A percentile compares a stretch with the other conserved stretches of the same genome.
These are phyloP conservation scores for Malacoraja senta DNA, from an alignment of 2,797 vertebrate genomes.

Conservation along the genomic window DNA sequence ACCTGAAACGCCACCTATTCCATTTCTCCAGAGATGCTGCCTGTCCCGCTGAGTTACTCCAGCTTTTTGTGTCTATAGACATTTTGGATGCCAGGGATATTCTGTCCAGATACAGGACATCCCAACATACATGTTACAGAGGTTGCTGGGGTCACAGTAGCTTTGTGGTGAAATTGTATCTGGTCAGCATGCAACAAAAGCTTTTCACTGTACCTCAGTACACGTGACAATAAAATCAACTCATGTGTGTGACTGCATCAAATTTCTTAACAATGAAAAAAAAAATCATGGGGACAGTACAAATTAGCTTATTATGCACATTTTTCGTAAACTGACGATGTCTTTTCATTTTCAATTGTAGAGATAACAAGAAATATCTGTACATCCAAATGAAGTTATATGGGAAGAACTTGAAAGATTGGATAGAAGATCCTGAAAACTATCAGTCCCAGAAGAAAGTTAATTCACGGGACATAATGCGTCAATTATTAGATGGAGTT, in stretches of 20 bases:
- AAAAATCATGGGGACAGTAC: background rate
- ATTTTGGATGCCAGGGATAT: too few relatives aligned
- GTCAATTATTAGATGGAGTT: constrained; percentile 1
- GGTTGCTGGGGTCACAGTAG: too few relatives aligned
- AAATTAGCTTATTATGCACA: background rate
- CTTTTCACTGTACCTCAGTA: too few relatives aligned
- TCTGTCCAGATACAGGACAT: too few relatives aligned
- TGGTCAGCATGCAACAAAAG: too few relatives aligned
- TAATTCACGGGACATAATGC: background rate
- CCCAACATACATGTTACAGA: too few relatives aligned
- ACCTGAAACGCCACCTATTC: too few relatives aligned
- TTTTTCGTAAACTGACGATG: background rate
- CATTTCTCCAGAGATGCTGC: too few relatives aligned
- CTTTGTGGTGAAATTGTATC: too few relatives aligned
- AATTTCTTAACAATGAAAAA: background rate
- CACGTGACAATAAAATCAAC: background rate
- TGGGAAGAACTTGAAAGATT: background rate
- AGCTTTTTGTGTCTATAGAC: too few relatives aligned
- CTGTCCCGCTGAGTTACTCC: too few relatives aligned
- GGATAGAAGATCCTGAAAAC: background rate
- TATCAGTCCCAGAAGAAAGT: too few relatives aligned
- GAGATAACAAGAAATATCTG: background rate
- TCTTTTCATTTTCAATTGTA: background rate
- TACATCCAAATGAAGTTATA: constrained; percentile 30
- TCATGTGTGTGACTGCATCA: background rate